Evolutionary conservation across 2,888 invertebrate species (phyloP).

Genomic region (Plagodis pulveraria): DNA sequence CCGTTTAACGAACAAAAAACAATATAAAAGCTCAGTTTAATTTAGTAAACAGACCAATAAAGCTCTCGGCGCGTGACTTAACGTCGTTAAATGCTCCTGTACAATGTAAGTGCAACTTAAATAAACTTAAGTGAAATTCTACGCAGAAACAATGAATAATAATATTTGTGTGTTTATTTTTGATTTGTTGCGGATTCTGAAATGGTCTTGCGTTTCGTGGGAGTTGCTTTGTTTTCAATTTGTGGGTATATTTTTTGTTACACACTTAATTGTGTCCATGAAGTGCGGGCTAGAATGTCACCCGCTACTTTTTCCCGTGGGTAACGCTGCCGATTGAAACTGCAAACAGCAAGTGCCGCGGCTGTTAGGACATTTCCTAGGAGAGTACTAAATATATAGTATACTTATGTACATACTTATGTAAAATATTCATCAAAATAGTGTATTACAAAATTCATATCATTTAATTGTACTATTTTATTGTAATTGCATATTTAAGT

Average conservation of each 20-base stretch:
- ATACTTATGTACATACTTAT: too few relatives aligned
- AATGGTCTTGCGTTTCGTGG: slow-evolving; percentile 15
- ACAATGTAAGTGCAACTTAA: slow-evolving; percentile 47
- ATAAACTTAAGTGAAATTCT: slow-evolving; percentile 35
- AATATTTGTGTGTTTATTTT: slow-evolving; percentile 22
- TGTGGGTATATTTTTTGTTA: neutral
- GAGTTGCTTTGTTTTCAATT: neutral
- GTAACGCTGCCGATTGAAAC: too few relatives aligned
- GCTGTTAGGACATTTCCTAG: too few relatives aligned
- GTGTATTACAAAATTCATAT: too few relatives aligned
- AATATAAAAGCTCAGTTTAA: slow-evolving; percentile 22
- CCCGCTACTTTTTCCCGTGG: too few relatives aligned
- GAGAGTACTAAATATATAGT: too few relatives aligned
- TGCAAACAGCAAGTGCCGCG: too few relatives aligned
- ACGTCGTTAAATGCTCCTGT: slow-evolving; percentile 28
- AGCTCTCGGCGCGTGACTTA: slow-evolving; percentile 50
- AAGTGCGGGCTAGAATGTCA: too few relatives aligned
- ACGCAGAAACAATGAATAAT: slow-evolving; percentile 33
- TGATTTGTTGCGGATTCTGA: slow-evolving; percentile 25
- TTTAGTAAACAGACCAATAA: slow-evolving; percentile 48
- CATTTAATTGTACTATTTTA: too few relatives aligned
- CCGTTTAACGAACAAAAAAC: slow-evolving; percentile 25
- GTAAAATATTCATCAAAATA: too few relatives aligned
- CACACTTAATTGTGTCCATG: too few relatives aligned
- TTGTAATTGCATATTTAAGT: too few relatives aligned